phyloP scores from a whole-genome alignment of 2,113 vertebrate genomes.

The Willisornis vidua region DNA sequence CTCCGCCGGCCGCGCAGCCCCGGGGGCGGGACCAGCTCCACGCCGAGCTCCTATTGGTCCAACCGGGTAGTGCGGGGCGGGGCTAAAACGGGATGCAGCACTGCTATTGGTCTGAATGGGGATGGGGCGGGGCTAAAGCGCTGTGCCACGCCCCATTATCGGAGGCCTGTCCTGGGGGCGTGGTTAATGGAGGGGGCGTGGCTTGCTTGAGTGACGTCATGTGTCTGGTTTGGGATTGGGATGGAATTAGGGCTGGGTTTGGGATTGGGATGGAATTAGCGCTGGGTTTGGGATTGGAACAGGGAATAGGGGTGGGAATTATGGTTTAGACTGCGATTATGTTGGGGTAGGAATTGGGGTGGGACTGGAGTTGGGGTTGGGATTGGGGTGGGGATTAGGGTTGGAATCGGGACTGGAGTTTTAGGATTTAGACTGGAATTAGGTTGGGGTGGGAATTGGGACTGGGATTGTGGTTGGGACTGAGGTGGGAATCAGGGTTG shows the following conservation, averaged over 20 bases:
- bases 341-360: not conserved
- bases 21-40: not conserved
- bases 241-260: accelerated
- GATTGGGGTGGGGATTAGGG: not conserved
- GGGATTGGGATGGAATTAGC: not conserved
- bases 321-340: not conserved
- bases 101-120: not conserved
- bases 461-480: not conserved
- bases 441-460: not conserved
- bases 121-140: accelerated
- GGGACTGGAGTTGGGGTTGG: not conserved
- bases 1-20: not conserved
- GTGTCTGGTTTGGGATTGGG: accelerated
- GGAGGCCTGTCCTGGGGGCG: not conserved
- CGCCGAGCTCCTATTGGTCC: not conserved
- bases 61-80: accelerated
- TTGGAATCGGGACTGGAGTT: not conserved
- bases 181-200: no score
- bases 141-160: no score
- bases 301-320: no score
- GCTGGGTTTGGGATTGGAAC: accelerated
- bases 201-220: not conserved
- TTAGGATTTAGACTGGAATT: not conserved
- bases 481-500: not conserved
- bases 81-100: accelerated